Evolutionary conservation across 2,113 vertebrate species (phyloP).

Genomic region (Corythaeola cristata): DNA sequence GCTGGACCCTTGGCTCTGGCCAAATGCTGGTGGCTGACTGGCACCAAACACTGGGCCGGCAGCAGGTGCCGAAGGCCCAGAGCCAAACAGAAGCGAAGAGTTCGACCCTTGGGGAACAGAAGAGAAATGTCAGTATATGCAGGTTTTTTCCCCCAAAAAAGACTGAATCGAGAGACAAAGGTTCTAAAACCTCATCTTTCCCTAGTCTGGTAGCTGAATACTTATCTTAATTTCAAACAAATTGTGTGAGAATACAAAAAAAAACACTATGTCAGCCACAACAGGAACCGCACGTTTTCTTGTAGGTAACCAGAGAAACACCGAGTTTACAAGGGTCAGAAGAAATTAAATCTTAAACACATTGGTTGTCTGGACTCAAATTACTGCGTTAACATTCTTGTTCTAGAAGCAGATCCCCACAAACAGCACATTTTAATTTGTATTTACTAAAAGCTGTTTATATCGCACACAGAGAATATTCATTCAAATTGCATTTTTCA

Average conservation of each 20-base stretch:
- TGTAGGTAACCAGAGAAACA: not conserved
- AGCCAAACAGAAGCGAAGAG: slow-evolving; percentile 82
- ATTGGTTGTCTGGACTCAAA: not conserved
- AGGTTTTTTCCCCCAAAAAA: fast-evolving
- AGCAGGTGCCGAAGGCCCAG: slow-evolving; percentile 64
- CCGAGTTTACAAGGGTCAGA: not conserved
- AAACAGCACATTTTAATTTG: not conserved
- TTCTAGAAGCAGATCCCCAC: not conserved
- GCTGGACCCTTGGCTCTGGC: slow-evolving; percentile 75
- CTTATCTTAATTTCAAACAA: not conserved
- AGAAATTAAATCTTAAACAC: not conserved
- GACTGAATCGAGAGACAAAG: not conserved
- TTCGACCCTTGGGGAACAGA: slow-evolving; percentile 58
- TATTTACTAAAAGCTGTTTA: not conserved
- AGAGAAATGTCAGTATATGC: not conserved
- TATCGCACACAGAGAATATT: not conserved
- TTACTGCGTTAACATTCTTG: not conserved
- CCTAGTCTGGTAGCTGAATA: not conserved
- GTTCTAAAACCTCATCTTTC: not conserved
- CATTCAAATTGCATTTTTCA: not conserved
- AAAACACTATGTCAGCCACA: not conserved
- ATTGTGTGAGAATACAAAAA: not conserved
- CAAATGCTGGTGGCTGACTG: slow-evolving; percentile 83
- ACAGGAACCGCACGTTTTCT: not conserved
- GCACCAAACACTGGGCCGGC: slow-evolving; percentile 80